A percentile compares a stretch with the other conserved stretches of the same genome.
Evolutionary conservation across 2,888 invertebrate genomes (phyloP).

Genomic region (Eudemis profundana): DNA sequence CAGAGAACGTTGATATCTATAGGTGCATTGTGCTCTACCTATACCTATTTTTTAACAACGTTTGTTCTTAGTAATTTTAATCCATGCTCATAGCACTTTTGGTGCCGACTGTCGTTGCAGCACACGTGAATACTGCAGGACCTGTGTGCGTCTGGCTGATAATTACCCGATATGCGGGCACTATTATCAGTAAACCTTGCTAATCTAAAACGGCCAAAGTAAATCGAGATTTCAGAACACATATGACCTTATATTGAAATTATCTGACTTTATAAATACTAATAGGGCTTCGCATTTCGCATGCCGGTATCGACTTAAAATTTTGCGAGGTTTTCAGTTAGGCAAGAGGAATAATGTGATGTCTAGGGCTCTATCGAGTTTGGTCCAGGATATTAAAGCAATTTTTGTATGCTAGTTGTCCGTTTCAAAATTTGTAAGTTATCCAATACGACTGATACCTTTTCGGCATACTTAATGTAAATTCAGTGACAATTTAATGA

Average conservation of each 20-base stretch:
- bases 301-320: background rate
- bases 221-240: background rate
- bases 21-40: too few species aligned
- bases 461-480: too few species aligned
- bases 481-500: too few species aligned
- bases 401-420: too few species aligned
- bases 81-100: constrained; percentile 5
- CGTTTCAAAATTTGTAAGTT: too few species aligned
- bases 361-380: too few species aligned
- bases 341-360: too few species aligned
- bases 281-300: constrained; percentile 1
- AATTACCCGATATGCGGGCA: constrained; percentile 17
- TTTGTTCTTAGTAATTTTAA: too few species aligned
- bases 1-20: too few species aligned
- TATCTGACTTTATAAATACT: background rate
- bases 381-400: too few species aligned
- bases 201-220: background rate
- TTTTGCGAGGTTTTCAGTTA: background rate
- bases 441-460: too few species aligned
- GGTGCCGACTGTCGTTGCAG: constrained; percentile 1
- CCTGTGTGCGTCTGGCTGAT: constrained; percentile 11
- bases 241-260: background rate
- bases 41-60: too few species aligned
- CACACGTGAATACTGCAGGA: constrained; percentile 11
- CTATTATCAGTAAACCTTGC: background rate